Percentiles rank a stretch among this genome's conserved stretches.
phyloP scores from a whole-genome alignment of 2,888 invertebrate species.

The Acronicta psi region DNA sequence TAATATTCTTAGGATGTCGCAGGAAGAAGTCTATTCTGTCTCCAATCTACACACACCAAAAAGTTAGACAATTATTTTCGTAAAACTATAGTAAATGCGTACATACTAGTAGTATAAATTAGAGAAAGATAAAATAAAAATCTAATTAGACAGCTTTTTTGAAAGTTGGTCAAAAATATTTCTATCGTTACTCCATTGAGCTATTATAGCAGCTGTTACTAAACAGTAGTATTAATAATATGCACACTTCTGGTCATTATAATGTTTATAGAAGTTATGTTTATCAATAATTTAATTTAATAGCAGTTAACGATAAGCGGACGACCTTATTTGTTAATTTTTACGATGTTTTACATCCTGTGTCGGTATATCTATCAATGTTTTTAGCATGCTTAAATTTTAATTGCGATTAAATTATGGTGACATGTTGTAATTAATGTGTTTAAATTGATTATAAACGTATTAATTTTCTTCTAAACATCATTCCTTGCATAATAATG shows the following conservation, averaged over 20 bases:
- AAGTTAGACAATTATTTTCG: no score
- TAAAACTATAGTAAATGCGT: no score
- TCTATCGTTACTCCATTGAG: no score
- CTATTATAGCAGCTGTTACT: no score
- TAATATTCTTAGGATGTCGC: no score
- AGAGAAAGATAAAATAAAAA: no score
- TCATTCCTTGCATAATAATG: constrained; percentile 17
- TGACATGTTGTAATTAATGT: constrained; percentile 41
- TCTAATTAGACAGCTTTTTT: no score
- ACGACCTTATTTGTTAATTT: constrained; percentile 21
- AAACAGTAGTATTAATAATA: not conserved
- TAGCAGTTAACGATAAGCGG: constrained; percentile 10
- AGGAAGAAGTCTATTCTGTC: no score
- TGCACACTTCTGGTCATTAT: not conserved
- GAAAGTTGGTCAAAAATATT: no score
- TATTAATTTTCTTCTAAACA: constrained; percentile 21
- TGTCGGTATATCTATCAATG: constrained; percentile 30
- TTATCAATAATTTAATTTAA: constrained; percentile 36
- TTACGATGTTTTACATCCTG: constrained; percentile 45
- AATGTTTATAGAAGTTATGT: constrained; percentile 8
- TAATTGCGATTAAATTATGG: constrained; percentile 29
- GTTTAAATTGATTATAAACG: constrained; percentile 29
- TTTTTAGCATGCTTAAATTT: constrained; percentile 40
- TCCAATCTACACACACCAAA: no score
- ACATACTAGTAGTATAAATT: no score